Conservation (phyloP, 1,140 invertebrate genomes). For the Eumaeus atala region DNA sequence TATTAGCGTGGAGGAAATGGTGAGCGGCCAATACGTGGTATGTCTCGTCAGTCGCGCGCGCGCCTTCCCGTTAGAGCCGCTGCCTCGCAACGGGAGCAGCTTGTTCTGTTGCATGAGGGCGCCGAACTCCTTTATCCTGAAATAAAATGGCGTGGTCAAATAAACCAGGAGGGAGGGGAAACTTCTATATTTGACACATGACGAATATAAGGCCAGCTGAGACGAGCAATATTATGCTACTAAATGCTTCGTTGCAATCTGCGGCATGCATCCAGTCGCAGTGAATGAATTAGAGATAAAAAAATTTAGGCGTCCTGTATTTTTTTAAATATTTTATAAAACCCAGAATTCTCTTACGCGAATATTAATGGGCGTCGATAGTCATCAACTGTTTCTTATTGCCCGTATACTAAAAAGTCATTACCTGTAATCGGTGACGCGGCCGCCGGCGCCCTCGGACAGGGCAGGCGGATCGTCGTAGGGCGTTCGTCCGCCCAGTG, state of each 20-base stretch:
- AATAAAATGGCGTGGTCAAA: constrained; percentile 33
- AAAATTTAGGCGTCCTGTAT: too few species aligned
- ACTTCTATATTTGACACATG: too few species aligned
- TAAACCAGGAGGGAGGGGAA: too few species aligned
- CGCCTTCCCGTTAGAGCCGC: constrained; percentile 76
- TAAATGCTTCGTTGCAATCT: not conserved
- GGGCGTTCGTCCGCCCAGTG: constrained; percentile 89
- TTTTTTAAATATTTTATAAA: too few species aligned
- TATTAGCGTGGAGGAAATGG: constrained; percentile 91
- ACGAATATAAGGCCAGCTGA: not conserved
- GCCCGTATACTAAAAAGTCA: too few species aligned
- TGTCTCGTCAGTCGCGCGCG: constrained; percentile 82
- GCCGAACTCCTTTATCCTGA: constrained; percentile 88
- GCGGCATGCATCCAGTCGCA: too few species aligned
- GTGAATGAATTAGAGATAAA: too few species aligned
- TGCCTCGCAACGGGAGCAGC: constrained; percentile 78
- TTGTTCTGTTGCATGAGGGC: constrained; percentile 90
- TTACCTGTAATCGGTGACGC: constrained; percentile 93
- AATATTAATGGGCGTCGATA: too few species aligned
- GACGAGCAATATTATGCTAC: too few species aligned
- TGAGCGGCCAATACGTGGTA: constrained; percentile 95
- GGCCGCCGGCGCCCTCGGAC: constrained; percentile 92
- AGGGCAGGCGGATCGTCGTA: constrained; percentile 97
- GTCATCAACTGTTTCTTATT: too few species aligned
- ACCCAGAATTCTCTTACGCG: too few species aligned